phyloP scores from a whole-genome alignment of 2,797 vertebrate genomes.

The Halcyon badia region DNA sequence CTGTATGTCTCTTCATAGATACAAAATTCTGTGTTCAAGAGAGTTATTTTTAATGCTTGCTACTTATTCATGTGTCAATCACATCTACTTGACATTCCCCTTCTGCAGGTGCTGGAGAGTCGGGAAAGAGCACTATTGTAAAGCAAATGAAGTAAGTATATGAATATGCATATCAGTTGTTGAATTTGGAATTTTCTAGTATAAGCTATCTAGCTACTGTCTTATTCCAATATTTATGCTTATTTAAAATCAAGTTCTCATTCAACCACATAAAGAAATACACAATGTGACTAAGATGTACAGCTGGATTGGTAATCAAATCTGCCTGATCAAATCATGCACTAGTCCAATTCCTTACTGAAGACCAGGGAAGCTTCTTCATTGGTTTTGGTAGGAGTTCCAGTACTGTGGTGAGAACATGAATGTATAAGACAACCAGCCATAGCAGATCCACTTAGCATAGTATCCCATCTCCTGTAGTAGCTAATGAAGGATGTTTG shows the following conservation, averaged over 20 bases:
- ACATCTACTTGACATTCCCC: not conserved
- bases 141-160: constrained; percentile 86
- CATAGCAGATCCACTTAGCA: not conserved
- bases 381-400: not conserved
- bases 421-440: not conserved
- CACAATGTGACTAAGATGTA: not conserved
- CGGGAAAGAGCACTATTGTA: constrained; percentile 84
- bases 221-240: not conserved
- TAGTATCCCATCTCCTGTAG: not conserved
- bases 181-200: not conserved
- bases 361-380: not conserved
- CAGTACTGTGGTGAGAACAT: accelerated
- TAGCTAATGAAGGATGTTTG: not conserved
- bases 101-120: constrained; percentile 84
- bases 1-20: not conserved
- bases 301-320: not conserved
- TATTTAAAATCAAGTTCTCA: constrained; percentile 18
- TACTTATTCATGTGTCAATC: not conserved
- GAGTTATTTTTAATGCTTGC: constrained; percentile 21
- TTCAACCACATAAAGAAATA: not conserved
- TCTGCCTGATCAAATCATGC: not conserved
- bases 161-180: not conserved
- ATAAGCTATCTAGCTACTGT: not conserved
- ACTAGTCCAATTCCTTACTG: not conserved
- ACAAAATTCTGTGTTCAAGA: not conserved